Percentiles rank a stretch among this genome's conserved stretches.
These are phyloP conservation scores for Halcyon malimbica DNA, from an alignment of 2,113 vertebrate species.

Conservation along the genomic window DNA sequence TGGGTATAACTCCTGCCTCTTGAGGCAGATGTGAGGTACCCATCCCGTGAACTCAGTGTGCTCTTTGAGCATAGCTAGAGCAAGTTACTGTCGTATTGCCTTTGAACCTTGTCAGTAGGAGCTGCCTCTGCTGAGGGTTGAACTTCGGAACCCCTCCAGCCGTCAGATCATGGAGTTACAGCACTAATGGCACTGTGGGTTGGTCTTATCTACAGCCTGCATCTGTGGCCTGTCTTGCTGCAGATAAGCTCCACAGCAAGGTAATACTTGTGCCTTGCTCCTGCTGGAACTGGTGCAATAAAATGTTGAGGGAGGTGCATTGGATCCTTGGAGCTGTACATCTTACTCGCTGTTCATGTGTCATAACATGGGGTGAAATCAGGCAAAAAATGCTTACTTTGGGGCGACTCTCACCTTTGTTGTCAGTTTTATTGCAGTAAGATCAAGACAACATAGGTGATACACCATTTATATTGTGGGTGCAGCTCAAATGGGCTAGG, in stretches of 20 bases:
- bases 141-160: background rate
- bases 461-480: background rate
- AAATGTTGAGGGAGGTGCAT: rapidly evolving
- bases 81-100: background rate
- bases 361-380: background rate
- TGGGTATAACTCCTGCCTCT: background rate
- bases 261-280: background rate
- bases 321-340: background rate
- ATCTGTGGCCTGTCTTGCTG: background rate
- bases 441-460: background rate
- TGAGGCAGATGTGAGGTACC: background rate
- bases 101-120: background rate
- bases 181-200: background rate
- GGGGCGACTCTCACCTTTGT: background rate
- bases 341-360: rapidly evolving
- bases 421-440: background rate
- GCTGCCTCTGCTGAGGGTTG: background rate
- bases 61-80: background rate
- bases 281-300: background rate
- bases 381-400: background rate
- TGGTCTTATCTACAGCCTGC: background rate
- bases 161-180: background rate
- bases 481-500: background rate
- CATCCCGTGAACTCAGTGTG: rapidly evolving
- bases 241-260: background rate